These are phyloP conservation scores for Arctocebus calabarensis DNA, from an alignment of 2,797 vertebrate genomes.

Conservation along the genomic window DNA sequence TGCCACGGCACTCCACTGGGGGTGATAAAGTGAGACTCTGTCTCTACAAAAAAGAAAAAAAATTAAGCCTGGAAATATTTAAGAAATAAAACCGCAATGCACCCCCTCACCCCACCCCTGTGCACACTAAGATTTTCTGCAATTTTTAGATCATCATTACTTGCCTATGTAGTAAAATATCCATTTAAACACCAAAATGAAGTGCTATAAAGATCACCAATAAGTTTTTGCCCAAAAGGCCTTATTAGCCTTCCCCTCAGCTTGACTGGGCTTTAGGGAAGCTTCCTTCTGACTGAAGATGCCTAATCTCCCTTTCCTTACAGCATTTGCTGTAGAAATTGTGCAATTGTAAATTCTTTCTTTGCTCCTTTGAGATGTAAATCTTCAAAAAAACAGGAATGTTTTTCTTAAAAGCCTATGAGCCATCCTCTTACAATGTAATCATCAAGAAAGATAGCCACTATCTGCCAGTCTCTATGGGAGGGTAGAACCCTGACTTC, in stretches of 20 bases:
- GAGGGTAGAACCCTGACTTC: neutral
- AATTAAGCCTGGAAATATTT: neutral
- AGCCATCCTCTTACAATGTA: neutral
- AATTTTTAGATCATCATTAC: neutral
- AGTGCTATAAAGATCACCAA: neutral
- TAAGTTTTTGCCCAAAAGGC: neutral
- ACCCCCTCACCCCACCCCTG: neutral
- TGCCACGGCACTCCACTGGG: no score
- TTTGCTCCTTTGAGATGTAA: neutral
- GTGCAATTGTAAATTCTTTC: neutral
- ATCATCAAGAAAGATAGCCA: neutral
- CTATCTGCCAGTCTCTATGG: neutral
- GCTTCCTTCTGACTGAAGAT: neutral
- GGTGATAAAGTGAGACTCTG: no score
- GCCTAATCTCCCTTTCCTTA: neutral
- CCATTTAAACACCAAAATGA: neutral
- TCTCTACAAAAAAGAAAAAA: no score
- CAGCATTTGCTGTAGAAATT: conserved; percentile 4
- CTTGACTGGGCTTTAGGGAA: neutral
- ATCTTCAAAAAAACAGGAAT: neutral
- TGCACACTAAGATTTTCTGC: neutral
- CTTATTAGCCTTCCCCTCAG: neutral
- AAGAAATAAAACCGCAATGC: neutral
- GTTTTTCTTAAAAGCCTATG: neutral
- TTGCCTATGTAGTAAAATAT: neutral